phyloP scores from a whole-genome alignment of 2,797 vertebrate genomes.

The Onychomys torridus region DNA sequence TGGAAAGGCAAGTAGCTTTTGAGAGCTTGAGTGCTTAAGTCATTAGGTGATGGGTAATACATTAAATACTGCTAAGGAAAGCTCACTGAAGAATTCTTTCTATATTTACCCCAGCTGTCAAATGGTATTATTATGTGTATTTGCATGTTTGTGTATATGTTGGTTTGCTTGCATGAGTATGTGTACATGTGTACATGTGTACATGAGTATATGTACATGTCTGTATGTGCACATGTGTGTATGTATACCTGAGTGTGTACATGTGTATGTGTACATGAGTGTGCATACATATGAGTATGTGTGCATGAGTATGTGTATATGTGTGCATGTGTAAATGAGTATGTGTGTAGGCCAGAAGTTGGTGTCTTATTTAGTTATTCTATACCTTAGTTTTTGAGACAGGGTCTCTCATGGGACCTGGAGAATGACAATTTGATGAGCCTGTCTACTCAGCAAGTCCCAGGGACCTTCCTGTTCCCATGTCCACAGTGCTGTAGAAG shows the following conservation, averaged over 20 bases:
- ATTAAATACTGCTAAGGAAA: neutral
- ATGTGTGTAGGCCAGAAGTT: neutral
- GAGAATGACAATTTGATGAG: neutral
- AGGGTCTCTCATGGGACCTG: neutral
- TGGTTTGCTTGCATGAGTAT: too few relatives aligned
- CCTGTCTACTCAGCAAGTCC: neutral
- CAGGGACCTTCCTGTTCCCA: neutral
- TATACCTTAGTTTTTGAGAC: neutral
- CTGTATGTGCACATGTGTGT: too few relatives aligned
- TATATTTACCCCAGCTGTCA: neutral
- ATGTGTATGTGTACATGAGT: neutral
- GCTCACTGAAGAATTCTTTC: neutral
- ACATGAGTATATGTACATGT: too few relatives aligned
- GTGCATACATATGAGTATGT: neutral
- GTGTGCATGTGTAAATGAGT: neutral
- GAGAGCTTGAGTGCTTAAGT: neutral
- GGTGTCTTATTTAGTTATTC: neutral
- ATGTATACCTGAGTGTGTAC: neutral
- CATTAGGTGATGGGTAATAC: neutral
- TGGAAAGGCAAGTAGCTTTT: neutral
- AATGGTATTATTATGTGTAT: neutral
- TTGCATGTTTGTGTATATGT: neutral
- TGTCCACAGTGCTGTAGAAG: neutral
- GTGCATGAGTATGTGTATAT: too few relatives aligned
- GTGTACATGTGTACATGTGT: too few relatives aligned